Base-by-base conservation (phyloP, 2,797 vertebrate genomes). In the Apodemus agrarius region DNA sequence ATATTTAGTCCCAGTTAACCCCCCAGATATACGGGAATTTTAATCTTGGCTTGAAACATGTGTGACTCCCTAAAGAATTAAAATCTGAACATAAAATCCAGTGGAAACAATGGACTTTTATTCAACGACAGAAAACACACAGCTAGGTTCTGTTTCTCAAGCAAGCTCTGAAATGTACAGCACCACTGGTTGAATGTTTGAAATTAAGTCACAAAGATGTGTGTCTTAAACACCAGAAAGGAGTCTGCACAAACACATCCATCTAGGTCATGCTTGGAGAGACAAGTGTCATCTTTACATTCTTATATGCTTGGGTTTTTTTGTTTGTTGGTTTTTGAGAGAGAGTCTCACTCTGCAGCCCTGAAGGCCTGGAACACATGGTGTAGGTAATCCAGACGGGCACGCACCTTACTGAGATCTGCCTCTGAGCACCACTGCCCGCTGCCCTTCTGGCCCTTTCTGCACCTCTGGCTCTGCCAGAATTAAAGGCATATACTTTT, bases 31-130 rank as follows among this genome's bases (percentile, higher is more conserved):
- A 21, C 43, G 78, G n/a, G 34, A 93, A 89, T 59, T 54, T 83
- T 46, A 94, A 79, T 79, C 43, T 94, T 43, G 57, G 24, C 26
- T 76, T 49, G 31, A 46, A 84, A 63, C 76, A 40, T 52, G 37
- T 24, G 0, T 7, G 16, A 88, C 37, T 90, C 31, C 21, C 40
- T 90, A 24, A 95, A 95, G 80, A 89, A 89, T 93, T 90, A 46
- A 96, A 95, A 61, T 69, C 61, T 49, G 14, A 92, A 21, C 61
- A 91, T 76, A 89, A 87, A 86, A 91, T 79, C 72, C 11, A 43
- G 63, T 67, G 67, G 2, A 84, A 95, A 72, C 17, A 80, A 80
- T 34, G 43, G 37, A 34, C 26, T 78, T 91, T 78, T 72, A 17
- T 34, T 46, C 34, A 76, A 24, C 29, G 90, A 17, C 69, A 89